phyloP scores from a whole-genome alignment of 2,888 invertebrate genomes.

The Xanthorhoe spadicearia region DNA sequence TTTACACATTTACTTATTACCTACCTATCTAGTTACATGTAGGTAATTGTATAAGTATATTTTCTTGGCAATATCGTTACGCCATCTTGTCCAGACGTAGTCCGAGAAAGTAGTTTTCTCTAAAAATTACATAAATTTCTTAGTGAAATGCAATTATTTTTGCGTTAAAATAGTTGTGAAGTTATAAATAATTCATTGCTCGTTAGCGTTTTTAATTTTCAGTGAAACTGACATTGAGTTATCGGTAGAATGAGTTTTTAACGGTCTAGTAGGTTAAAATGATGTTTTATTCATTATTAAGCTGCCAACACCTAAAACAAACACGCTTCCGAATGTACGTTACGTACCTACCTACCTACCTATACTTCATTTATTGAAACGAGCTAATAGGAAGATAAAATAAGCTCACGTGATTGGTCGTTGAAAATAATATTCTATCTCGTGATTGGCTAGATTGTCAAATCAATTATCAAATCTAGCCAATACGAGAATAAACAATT shows the following conservation, averaged over 20 bases:
- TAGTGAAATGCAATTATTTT: slow-evolving; percentile 21
- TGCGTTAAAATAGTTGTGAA: slow-evolving; percentile 28
- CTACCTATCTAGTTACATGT: too few species aligned
- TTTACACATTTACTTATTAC: too few species aligned
- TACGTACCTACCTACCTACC: background rate
- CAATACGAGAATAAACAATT: too few species aligned
- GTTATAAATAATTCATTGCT: slow-evolving; percentile 4
- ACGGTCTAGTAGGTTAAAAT: background rate
- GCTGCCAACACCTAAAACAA: background rate
- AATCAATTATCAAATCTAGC: too few species aligned
- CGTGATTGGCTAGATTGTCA: too few species aligned
- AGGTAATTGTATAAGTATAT: too few species aligned
- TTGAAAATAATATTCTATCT: too few species aligned
- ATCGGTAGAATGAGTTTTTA: background rate
- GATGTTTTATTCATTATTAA: background rate
- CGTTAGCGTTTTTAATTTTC: slow-evolving; percentile 1
- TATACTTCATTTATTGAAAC: too few species aligned
- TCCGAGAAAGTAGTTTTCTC: background rate
- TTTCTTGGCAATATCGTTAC: background rate
- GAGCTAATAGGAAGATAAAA: too few species aligned
- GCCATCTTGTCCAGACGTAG: background rate
- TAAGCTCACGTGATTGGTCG: too few species aligned
- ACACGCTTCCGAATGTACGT: background rate
- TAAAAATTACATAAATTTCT: background rate
- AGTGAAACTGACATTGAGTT: slow-evolving; percentile 1